These are phyloP conservation scores for Saimiri boliviensis DNA, from an alignment of 2,113 vertebrate species.

Conservation along the genomic window DNA sequence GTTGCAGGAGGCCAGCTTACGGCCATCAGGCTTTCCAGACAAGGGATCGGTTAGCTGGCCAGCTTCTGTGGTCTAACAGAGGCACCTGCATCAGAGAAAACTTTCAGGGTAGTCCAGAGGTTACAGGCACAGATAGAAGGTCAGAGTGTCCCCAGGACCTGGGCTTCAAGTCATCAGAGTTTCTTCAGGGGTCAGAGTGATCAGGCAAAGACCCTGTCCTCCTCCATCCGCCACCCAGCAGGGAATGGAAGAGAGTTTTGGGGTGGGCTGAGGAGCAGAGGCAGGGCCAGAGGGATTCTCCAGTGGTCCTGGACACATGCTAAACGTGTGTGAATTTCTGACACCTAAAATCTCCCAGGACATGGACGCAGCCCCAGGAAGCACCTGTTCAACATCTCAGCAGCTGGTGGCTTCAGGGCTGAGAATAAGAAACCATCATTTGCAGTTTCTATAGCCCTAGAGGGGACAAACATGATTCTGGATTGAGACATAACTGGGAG, in stretches of 20 bases:
- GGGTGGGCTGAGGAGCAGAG: neutral
- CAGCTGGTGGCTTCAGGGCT: conserved; percentile 53
- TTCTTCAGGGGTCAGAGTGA: neutral
- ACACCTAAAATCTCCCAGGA: conserved; percentile 59
- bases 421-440: conserved; percentile 20
- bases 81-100: neutral
- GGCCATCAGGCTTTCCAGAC: neutral
- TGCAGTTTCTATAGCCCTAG: neutral
- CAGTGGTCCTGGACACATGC: neutral
- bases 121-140: neutral
- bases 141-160: neutral
- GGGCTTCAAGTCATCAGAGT: accelerated
- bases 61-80: accelerated
- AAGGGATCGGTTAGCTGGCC: neutral
- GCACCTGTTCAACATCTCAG: neutral
- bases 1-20: neutral
- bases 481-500: neutral
- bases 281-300: neutral
- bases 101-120: neutral
- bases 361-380: neutral
- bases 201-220: neutral
- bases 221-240: accelerated
- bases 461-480: neutral
- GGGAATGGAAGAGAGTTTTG: neutral
- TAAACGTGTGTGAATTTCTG: conserved; percentile 40